These are phyloP conservation scores for Drosophila obscura DNA, from an alignment of 1,140 invertebrate species.

Conservation along the genomic window DNA sequence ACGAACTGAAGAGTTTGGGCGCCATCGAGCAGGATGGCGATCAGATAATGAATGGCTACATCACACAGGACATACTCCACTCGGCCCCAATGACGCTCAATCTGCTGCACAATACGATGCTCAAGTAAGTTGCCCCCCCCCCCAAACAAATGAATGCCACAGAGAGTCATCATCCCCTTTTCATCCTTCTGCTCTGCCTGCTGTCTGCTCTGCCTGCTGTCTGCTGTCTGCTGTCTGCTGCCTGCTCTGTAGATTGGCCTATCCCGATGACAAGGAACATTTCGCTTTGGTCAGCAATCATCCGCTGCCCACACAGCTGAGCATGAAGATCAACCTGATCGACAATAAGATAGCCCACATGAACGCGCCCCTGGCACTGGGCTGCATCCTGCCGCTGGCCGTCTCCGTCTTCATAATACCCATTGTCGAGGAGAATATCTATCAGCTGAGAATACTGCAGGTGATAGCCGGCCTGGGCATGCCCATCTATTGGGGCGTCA, in stretches of 20 bases:
- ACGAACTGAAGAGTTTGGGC: constrained; percentile 27
- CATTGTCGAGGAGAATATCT: constrained; percentile 62
- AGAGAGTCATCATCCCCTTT: no score
- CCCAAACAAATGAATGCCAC: no score
- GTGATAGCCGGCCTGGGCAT: constrained; percentile 60
- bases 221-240: no score
- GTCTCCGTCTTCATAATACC: constrained; percentile 69
- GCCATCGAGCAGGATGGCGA: constrained; percentile 48
- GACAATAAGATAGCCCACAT: constrained; percentile 73
- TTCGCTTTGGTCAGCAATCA: constrained; percentile 40
- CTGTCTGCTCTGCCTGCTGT: no score
- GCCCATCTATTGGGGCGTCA: constrained; percentile 60
- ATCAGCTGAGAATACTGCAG: constrained; percentile 54
- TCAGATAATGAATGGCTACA: constrained; percentile 35
- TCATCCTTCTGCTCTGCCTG: no score
- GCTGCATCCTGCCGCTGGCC: constrained; percentile 61
- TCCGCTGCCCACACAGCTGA: constrained; percentile 55
- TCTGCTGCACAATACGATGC: constrained; percentile 63
- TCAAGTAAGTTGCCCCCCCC: not conserved
- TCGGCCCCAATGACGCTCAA: constrained; percentile 67
- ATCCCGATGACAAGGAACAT: constrained; percentile 10
- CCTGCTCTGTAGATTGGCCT: constrained; percentile 36
- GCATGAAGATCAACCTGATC: constrained; percentile 62
- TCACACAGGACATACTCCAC: constrained; percentile 67
- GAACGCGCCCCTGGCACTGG: constrained; percentile 55